A percentile compares a stretch with the other conserved stretches of the same genome.
phyloP scores from a whole-genome alignment of 1,140 invertebrate genomes.

The Nasonia giraulti region DNA sequence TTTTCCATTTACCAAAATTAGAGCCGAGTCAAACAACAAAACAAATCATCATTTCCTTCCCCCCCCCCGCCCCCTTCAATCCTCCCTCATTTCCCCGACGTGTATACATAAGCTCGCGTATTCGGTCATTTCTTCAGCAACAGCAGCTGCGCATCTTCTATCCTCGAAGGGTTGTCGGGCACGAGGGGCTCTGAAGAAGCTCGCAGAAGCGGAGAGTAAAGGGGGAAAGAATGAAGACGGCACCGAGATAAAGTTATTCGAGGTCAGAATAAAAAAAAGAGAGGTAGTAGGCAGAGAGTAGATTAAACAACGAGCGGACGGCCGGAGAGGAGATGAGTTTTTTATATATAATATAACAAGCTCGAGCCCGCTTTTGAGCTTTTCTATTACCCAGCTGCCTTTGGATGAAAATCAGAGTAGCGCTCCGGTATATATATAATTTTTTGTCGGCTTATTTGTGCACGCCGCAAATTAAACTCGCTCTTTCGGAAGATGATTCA shows the following conservation, averaged over 20 bases:
- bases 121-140: slow-evolving; percentile 32
- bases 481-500: too few relatives aligned
- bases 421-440: too few relatives aligned
- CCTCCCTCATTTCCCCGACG: neutral
- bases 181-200: slow-evolving; percentile 38
- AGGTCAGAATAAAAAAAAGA: neutral
- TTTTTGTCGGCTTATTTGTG: too few relatives aligned
- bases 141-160: neutral
- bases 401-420: neutral
- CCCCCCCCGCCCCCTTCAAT: too few relatives aligned
- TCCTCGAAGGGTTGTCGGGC: neutral
- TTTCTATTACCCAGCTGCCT: too few relatives aligned
- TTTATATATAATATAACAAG: neutral
- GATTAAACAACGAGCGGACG: slow-evolving; percentile 1
- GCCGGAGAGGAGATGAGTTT: neutral
- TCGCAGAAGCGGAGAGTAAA: neutral
- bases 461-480: too few relatives aligned
- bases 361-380: neutral
- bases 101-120: neutral
- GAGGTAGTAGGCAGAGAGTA: neutral
- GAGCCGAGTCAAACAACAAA: slow-evolving; percentile 24
- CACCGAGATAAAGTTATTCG: neutral
- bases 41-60: slow-evolving; percentile 17
- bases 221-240: neutral
- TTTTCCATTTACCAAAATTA: neutral